Evolutionary conservation across 2,113 vertebrate genomes (phyloP).

Genomic region (Hippocampus guttulatus): DNA sequence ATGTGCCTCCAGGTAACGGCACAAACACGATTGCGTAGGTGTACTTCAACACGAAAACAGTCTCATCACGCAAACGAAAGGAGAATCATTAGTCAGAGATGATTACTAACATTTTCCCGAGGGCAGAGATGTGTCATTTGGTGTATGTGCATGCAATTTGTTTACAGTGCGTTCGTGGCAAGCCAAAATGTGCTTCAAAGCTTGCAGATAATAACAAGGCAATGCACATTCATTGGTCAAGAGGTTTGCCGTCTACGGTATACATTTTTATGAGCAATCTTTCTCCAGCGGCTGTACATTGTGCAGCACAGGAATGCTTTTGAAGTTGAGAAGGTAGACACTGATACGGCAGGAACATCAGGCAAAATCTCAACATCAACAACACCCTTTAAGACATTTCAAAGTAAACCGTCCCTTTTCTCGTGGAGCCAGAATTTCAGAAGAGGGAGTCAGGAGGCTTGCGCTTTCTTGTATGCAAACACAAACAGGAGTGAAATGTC

Average conservation of each 20-base stretch:
- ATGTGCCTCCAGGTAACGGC: neutral
- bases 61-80: slow-evolving; percentile 27
- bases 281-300: slow-evolving; percentile 28
- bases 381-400: slow-evolving; percentile 25
- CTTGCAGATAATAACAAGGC: slow-evolving; percentile 32
- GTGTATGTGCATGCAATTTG: slow-evolving; percentile 24
- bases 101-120: slow-evolving; percentile 45
- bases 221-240: slow-evolving; percentile 17
- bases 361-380: slow-evolving; percentile 35
- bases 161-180: slow-evolving; percentile 15
- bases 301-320: slow-evolving; percentile 34
- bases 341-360: slow-evolving; percentile 41
- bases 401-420: neutral
- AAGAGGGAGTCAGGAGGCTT: slow-evolving; percentile 37
- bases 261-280: slow-evolving; percentile 20
- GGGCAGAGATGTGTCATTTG: slow-evolving; percentile 30
- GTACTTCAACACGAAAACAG: neutral
- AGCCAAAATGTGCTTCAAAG: slow-evolving; percentile 41
- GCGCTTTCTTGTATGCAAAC: slow-evolving; percentile 44
- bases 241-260: neutral
- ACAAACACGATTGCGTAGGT: slow-evolving; percentile 8
- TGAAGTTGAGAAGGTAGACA: slow-evolving; percentile 40
- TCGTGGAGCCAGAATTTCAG: slow-evolving; percentile 15
- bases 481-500: slow-evolving; percentile 27
- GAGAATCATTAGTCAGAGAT: slow-evolving; percentile 47